Conservation (phyloP, 2,888 invertebrate species). For the Lasius platythorax region DNA sequence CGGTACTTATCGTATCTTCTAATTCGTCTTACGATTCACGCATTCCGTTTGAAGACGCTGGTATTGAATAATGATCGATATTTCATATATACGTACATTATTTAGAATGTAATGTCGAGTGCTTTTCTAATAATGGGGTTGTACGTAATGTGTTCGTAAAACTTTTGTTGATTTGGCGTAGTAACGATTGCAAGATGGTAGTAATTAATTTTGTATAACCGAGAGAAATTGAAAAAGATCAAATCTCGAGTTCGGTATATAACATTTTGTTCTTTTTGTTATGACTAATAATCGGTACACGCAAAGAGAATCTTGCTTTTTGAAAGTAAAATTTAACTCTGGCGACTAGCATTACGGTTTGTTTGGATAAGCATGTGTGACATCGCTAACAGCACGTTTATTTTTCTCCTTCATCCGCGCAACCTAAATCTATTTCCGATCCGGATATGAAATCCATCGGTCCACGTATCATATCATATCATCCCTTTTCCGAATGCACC, state of each 20-base stretch:
- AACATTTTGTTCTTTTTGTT: conserved; percentile 27
- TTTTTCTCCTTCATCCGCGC: conserved; percentile 72
- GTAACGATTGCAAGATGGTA: conserved; percentile 18
- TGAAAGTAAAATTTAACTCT: conserved; percentile 62
- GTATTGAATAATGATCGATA: conserved; percentile 5
- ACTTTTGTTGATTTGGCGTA: conserved; percentile 20
- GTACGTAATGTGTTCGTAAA: not conserved
- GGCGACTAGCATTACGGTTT: conserved; percentile 69
- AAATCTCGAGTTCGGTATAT: not conserved
- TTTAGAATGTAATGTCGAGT: conserved; percentile 32
- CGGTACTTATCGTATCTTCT: conserved; percentile 28
- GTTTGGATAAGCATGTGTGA: conserved; percentile 82
- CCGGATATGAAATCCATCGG: conserved; percentile 55
- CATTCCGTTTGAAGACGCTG: conserved; percentile 23
- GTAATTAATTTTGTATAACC: conserved; percentile 29
- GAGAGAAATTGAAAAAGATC: conserved; percentile 11
- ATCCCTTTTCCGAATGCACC: conserved; percentile 70
- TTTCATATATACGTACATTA: conserved; percentile 30
- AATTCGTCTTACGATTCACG: conserved; percentile 2
- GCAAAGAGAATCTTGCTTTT: conserved; percentile 62
- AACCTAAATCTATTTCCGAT: conserved; percentile 62
- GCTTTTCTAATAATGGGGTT: conserved; percentile 28
- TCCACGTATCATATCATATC: conserved; percentile 56
- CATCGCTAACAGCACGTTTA: conserved; percentile 85
- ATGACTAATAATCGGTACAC: conserved; percentile 66